Conservation (phyloP, 1,140 invertebrate species). For the Brachionus manjavacas region DNA sequence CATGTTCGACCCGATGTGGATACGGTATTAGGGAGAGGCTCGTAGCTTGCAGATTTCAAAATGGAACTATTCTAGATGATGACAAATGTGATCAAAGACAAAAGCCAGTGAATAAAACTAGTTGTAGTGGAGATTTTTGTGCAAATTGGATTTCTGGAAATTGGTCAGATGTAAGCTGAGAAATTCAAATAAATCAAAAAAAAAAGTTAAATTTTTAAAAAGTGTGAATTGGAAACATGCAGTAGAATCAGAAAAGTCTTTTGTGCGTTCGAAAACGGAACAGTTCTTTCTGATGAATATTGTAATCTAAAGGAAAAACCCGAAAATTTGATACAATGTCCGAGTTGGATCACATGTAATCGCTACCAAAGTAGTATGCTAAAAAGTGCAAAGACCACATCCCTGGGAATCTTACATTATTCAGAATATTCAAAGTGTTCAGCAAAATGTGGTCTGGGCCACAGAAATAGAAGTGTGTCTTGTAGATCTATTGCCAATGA, state of each 20-base stretch:
- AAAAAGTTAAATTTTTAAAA: background rate
- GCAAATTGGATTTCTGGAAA: slow-evolving; percentile 18
- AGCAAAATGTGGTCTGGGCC: slow-evolving; percentile 14
- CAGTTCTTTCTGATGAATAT: background rate
- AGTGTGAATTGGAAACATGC: slow-evolving; percentile 38
- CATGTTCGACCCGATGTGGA: slow-evolving; percentile 22
- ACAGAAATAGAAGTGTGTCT: background rate
- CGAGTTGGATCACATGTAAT: background rate
- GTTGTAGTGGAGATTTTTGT: slow-evolving; percentile 2
- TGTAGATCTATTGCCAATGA: background rate
- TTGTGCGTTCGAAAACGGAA: slow-evolving; percentile 2
- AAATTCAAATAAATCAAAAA: background rate
- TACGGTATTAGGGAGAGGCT: background rate
- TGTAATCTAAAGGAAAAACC: slow-evolving; percentile 19
- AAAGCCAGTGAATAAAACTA: background rate
- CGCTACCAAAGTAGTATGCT: background rate
- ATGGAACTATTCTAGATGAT: slow-evolving; percentile 1
- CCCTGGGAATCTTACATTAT: background rate
- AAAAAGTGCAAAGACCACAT: background rate
- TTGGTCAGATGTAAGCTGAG: slow-evolving; percentile 22
- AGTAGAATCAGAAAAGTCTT: background rate
- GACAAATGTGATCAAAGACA: background rate
- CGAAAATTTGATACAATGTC: background rate
- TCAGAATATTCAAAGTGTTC: slow-evolving; percentile 31
- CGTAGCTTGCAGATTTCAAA: background rate